A percentile compares a stretch with the other conserved stretches of the same genome.
phyloP scores from a whole-genome alignment of 2,113 vertebrate genomes.

The Spermophilus dauricus region DNA sequence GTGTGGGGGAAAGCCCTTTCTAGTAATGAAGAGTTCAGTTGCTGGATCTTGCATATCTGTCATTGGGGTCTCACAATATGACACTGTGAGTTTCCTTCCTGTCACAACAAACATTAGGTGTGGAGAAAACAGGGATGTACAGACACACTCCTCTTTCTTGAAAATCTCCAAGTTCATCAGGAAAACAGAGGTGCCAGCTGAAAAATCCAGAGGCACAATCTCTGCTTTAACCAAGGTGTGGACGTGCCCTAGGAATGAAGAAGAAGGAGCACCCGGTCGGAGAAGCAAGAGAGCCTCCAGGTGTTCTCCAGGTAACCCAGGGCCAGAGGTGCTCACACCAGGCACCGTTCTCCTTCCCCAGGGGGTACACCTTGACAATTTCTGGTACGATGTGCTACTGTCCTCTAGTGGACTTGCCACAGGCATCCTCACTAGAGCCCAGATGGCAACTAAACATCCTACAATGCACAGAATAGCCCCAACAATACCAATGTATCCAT shows the following conservation, averaged over 20 bases:
- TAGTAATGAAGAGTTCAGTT: background rate
- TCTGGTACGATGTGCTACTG: background rate
- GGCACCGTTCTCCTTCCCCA: background rate
- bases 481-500: background rate
- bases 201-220: background rate
- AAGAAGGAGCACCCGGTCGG: background rate
- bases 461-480: background rate
- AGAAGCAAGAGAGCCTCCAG: background rate
- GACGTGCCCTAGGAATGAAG: background rate
- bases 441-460: background rate
- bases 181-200: background rate
- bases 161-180: background rate
- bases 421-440: background rate
- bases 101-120: background rate
- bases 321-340: rapidly evolving
- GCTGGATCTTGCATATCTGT: background rate
- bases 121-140: background rate
- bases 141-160: background rate
- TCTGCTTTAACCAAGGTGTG: background rate
- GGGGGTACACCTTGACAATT: background rate
- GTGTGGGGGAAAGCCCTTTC: background rate
- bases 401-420: background rate
- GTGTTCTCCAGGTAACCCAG: background rate
- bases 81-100: background rate
- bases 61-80: background rate